These are phyloP conservation scores for Graptemys geographica DNA, from an alignment of 2,797 vertebrate genomes.

Conservation along the genomic window DNA sequence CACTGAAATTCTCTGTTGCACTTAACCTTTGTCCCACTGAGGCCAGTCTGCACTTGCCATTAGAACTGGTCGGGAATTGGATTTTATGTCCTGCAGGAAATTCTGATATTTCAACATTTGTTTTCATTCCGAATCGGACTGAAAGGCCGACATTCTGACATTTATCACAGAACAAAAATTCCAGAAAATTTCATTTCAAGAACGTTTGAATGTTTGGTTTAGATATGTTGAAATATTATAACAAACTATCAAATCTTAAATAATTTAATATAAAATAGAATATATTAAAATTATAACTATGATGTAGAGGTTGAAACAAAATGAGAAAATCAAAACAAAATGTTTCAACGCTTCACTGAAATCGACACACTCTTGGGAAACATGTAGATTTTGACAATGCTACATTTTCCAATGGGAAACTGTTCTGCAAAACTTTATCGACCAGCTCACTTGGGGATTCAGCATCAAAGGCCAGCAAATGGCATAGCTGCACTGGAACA, in stretches of 20 bases:
- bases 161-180: not conserved
- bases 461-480: conserved; percentile 34
- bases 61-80: not conserved
- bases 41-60: not conserved
- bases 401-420: conserved; percentile 30
- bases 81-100: not conserved
- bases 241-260: not conserved
- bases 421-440: not conserved
- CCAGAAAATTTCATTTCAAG: not conserved
- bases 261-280: not conserved
- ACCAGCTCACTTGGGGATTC: conserved; percentile 36
- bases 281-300: conserved; percentile 24
- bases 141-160: not conserved
- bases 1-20: not conserved
- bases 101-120: not conserved
- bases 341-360: conserved; percentile 34
- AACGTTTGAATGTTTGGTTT: not conserved
- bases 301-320: conserved; percentile 41
- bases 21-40: not conserved
- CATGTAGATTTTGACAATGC: not conserved
- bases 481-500: not conserved
- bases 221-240: not conserved
- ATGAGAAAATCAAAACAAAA: not conserved
- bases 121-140: not conserved
- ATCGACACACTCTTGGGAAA: fast-evolving